phyloP scores from a whole-genome alignment of 2,888 invertebrate genomes.

The Synanthedon andrenaeformis region DNA sequence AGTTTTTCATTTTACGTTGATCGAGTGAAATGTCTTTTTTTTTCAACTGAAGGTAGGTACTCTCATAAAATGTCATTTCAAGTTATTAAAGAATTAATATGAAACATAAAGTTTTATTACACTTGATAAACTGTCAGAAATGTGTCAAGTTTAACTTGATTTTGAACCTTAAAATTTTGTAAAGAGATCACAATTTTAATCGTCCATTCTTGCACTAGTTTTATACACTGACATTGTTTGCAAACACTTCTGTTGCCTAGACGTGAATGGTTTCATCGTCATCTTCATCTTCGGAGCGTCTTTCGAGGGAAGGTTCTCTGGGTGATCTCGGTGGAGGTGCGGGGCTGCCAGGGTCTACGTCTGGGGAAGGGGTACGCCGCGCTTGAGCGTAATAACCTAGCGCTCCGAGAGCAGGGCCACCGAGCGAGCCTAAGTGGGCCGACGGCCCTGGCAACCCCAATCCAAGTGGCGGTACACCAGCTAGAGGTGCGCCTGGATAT shows the following conservation, averaged over 20 bases:
- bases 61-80: too few relatives aligned
- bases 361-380: slow-evolving; percentile 61
- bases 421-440: slow-evolving; percentile 74
- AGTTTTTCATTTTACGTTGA: neutral
- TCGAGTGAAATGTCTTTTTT: too few relatives aligned
- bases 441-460: slow-evolving; percentile 77
- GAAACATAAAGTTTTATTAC: neutral
- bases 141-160: neutral
- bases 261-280: slow-evolving; percentile 76
- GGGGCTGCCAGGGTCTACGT: slow-evolving; percentile 72
- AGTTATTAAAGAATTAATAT: neutral
- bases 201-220: too few relatives aligned
- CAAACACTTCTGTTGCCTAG: slow-evolving; percentile 23
- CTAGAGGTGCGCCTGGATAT: slow-evolving; percentile 73
- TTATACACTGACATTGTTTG: too few relatives aligned
- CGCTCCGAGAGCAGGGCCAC: slow-evolving; percentile 76
- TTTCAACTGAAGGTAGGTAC: too few relatives aligned
- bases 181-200: too few relatives aligned
- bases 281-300: slow-evolving; percentile 65
- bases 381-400: slow-evolving; percentile 64
- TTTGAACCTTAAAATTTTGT: neutral
- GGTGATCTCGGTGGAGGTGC: slow-evolving; percentile 63
- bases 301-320: slow-evolving; percentile 44
- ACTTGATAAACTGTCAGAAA: neutral
- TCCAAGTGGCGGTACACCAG: slow-evolving; percentile 64